A percentile compares a stretch with the other conserved stretches of the same genome.
These are phyloP conservation scores for Melanotaenia parkinsoni DNA, from an alignment of 2,797 vertebrate species.

Conservation along the genomic window DNA sequence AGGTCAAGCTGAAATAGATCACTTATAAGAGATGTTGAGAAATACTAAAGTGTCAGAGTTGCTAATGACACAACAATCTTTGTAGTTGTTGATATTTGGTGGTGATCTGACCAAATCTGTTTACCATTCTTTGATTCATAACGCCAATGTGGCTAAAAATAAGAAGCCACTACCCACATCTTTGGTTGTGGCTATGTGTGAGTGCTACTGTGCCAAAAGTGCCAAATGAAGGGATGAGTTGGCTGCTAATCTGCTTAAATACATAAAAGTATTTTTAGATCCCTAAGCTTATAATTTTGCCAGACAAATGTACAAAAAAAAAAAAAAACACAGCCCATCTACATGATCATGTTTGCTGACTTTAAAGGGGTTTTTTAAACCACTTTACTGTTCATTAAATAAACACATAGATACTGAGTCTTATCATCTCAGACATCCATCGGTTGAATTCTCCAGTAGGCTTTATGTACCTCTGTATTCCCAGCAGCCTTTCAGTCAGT, in stretches of 20 bases:
- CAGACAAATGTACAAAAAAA: conserved; percentile 28
- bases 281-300: conserved; percentile 38
- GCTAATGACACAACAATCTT: neutral
- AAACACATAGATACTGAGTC: conserved; percentile 48
- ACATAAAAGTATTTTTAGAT: conserved; percentile 44
- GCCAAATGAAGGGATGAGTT: conserved; percentile 28
- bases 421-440: conserved; percentile 64
- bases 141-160: conserved; percentile 5
- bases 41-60: conserved; percentile 20
- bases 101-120: neutral
- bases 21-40: conserved; percentile 26
- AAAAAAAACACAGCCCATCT: conserved; percentile 8
- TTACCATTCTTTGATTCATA: conserved; percentile 18
- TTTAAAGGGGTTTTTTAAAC: conserved; percentile 36
- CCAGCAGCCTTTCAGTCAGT: conserved; percentile 72
- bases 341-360: conserved; percentile 22
- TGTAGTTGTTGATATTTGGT: neutral
- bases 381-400: conserved; percentile 38
- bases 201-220: conserved; percentile 36
- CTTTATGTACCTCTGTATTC: conserved; percentile 50
- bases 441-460: conserved; percentile 50
- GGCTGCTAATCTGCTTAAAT: conserved; percentile 34
- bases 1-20: conserved; percentile 47
- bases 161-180: conserved; percentile 19
- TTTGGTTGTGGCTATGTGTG: conserved; percentile 28